Percentiles rank a stretch among this genome's conserved stretches.
Evolutionary conservation across 2,888 invertebrate species (phyloP).

Genomic region (Iphiclides podalirius): DNA sequence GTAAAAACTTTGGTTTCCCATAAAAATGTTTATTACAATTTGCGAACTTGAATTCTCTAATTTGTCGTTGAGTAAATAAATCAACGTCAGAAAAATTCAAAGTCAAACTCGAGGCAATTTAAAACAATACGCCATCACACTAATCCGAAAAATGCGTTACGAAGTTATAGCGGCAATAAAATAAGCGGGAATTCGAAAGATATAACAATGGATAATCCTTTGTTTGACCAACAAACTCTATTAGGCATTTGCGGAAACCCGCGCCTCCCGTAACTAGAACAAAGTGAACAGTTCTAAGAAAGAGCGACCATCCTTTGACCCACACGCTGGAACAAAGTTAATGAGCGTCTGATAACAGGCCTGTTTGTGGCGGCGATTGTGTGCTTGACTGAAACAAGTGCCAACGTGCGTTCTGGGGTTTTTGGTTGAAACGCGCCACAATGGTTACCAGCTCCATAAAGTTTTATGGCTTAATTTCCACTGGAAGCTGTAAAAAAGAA

Average conservation of each 20-base stretch:
- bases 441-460: conserved; percentile 48
- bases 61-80: conserved; percentile 13
- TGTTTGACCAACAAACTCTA: conserved; percentile 44
- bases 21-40: no score
- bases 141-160: background rate
- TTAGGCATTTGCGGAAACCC: conserved; percentile 24
- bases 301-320: conserved; percentile 27
- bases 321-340: conserved; percentile 20
- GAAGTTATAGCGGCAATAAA: conserved; percentile 15
- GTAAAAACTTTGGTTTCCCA: no score
- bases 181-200: conserved; percentile 26
- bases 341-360: conserved; percentile 10
- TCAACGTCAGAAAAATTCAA: conserved; percentile 23
- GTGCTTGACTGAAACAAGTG: conserved; percentile 37
- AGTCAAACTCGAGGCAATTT: background rate
- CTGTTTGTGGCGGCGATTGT: conserved; percentile 7
- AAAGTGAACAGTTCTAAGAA: conserved; percentile 39
- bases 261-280: conserved; percentile 28
- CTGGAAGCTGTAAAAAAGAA: conserved; percentile 41
- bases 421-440: conserved; percentile 31
- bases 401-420: conserved; percentile 29
- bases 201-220: conserved; percentile 41
- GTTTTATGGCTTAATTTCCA: conserved; percentile 44
- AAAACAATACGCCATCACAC: conserved; percentile 8
- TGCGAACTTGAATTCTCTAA: no score